A percentile compares a stretch with the other conserved stretches of the same genome.
Conservation (phyloP, 2,888 invertebrate species). For the Xanthorhoe spadicearia region DNA sequence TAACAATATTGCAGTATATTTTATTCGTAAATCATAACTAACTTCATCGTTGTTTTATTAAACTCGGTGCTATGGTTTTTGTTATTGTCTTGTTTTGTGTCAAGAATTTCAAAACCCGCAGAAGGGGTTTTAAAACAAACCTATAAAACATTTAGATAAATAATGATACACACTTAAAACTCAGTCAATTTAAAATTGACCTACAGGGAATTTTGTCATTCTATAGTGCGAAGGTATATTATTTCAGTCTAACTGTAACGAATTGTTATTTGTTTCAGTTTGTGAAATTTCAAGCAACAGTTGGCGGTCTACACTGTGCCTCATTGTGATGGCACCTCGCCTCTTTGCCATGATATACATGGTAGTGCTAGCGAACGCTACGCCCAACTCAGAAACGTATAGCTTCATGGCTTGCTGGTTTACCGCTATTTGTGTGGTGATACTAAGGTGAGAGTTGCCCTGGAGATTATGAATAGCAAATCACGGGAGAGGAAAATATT, state of each 20-base stretch:
- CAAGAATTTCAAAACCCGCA: too few species aligned
- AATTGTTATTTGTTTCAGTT: conserved; percentile 50
- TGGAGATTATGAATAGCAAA: conserved; percentile 13
- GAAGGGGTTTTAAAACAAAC: too few species aligned
- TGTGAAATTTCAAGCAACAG: conserved; percentile 75
- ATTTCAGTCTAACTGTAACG: too few species aligned
- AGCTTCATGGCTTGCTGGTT: conserved; percentile 62
- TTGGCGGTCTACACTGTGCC: conserved; percentile 67
- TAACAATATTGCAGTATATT: conserved; percentile 5
- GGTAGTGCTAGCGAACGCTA: conserved; percentile 64
- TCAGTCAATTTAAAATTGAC: too few species aligned
- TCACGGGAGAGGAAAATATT: neutral
- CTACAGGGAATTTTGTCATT: too few species aligned
- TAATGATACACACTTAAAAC: too few species aligned
- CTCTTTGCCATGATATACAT: conserved; percentile 58
- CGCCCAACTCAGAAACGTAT: conserved; percentile 69
- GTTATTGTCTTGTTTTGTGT: neutral
- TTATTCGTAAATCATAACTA: conserved; percentile 19
- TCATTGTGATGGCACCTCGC: conserved; percentile 62
- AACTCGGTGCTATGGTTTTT: neutral
- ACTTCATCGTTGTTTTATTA: conserved; percentile 11
- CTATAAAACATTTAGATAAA: too few species aligned
- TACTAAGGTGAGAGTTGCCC: conserved; percentile 57
- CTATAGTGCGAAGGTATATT: too few species aligned
- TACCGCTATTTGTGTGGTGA: conserved; percentile 51